Percentiles rank a stretch among this genome's conserved stretches.
phyloP scores from a whole-genome alignment of 2,888 invertebrate species.

The Cryptocephalus primarius region DNA sequence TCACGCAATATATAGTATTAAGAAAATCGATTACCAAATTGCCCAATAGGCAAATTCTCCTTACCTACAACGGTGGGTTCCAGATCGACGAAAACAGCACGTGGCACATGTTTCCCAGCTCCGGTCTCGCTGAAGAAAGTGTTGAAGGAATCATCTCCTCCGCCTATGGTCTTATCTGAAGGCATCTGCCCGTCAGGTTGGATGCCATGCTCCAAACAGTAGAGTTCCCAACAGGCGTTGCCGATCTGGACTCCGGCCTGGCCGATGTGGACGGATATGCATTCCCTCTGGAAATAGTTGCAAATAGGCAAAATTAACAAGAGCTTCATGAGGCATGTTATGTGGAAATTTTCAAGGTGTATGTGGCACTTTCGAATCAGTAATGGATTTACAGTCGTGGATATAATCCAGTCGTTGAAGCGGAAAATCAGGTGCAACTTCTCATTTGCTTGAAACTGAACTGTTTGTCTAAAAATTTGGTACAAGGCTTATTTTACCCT shows the following conservation, averaged over 20 bases:
- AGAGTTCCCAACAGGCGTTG: constrained; percentile 79
- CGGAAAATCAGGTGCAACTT: too few species aligned
- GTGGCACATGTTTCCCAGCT: constrained; percentile 67
- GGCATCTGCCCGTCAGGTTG: constrained; percentile 50
- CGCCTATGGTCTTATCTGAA: constrained; percentile 19
- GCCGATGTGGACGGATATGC: constrained; percentile 77
- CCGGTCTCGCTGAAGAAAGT: constrained; percentile 50
- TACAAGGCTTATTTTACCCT: too few species aligned
- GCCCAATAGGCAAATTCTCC: constrained; percentile 16
- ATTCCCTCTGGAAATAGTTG: constrained; percentile 56
- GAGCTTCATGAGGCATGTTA: too few species aligned
- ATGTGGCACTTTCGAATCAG: too few species aligned
- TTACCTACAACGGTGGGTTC: constrained; percentile 82
- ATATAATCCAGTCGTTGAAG: too few species aligned
- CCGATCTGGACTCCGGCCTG: constrained; percentile 83
- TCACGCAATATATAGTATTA: too few species aligned
- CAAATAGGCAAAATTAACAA: too few species aligned
- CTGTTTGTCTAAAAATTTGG: too few species aligned
- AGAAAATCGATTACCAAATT: too few species aligned
- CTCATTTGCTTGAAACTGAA: too few species aligned
- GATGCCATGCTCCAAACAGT: constrained; percentile 73
- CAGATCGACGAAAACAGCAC: constrained; percentile 74
- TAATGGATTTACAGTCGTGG: too few species aligned
- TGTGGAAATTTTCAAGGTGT: too few species aligned
- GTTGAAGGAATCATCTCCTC: constrained; percentile 32